These are phyloP conservation scores for Hirudinaria manillensis DNA, from an alignment of 2,888 invertebrate genomes.

Conservation along the genomic window DNA sequence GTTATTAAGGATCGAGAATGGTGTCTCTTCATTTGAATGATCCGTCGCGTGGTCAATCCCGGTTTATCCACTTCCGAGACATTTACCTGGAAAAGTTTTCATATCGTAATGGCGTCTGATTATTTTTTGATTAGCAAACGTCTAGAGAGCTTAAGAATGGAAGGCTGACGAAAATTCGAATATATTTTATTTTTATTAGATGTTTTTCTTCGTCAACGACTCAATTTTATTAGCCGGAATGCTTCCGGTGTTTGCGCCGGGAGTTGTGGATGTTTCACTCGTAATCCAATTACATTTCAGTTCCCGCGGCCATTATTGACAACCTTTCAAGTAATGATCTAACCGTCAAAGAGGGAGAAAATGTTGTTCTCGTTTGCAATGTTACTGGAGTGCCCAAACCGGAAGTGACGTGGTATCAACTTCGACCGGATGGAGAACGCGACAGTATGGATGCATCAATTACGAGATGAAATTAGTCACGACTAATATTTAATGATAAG, in stretches of 20 bases:
- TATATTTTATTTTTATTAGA: too few relatives aligned
- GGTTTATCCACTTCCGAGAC: too few relatives aligned
- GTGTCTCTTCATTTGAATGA: too few relatives aligned
- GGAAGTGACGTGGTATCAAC: constrained; percentile 75
- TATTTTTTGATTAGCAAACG: not conserved
- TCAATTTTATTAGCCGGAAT: not conserved
- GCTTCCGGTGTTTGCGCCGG: not conserved
- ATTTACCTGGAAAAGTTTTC: too few relatives aligned
- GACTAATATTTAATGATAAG: not conserved
- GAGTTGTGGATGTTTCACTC: constrained; percentile 7
- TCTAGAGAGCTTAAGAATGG: not conserved
- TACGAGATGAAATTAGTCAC: constrained; percentile 1
- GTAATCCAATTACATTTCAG: constrained; percentile 57
- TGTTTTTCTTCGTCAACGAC: too few relatives aligned
- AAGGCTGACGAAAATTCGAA: too few relatives aligned
- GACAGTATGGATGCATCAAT: not conserved
- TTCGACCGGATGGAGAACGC: not conserved
- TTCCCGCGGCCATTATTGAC: constrained; percentile 87
- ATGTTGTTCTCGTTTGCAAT: constrained; percentile 76
- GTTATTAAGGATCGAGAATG: too few relatives aligned
- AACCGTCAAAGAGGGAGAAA: constrained; percentile 85
- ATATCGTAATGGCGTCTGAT: not conserved
- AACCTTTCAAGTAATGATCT: constrained; percentile 72
- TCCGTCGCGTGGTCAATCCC: too few relatives aligned
- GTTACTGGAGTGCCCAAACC: constrained; percentile 74